A percentile compares a stretch with the other conserved stretches of the same genome.
Evolutionary conservation across 2,797 vertebrate species (phyloP).

Genomic region (Danio jaintianensis): DNA sequence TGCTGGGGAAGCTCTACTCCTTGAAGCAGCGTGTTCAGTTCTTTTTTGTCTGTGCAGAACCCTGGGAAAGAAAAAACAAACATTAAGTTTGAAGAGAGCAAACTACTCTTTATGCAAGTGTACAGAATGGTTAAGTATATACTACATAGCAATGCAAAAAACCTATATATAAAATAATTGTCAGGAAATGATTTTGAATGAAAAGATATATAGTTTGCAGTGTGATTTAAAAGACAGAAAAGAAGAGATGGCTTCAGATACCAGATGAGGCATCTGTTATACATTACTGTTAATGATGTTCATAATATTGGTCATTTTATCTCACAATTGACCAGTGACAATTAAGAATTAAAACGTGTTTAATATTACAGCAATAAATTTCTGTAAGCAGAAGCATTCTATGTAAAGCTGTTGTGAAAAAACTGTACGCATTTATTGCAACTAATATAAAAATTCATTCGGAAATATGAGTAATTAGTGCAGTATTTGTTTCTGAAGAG

Average conservation of each 20-base stretch:
- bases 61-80: conserved; percentile 17
- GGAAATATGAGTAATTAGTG: not conserved
- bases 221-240: too few species aligned
- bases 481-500: not conserved
- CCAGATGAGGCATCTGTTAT: too few species aligned
- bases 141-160: too few species aligned
- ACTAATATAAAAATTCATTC: not conserved
- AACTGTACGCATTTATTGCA: not conserved
- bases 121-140: too few species aligned
- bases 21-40: conserved; percentile 39
- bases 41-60: conserved; percentile 40
- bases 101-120: not conserved
- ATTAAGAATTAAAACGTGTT: not conserved
- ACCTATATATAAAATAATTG: too few species aligned
- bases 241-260: too few species aligned
- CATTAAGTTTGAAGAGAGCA: not conserved
- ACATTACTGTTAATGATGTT: too few species aligned
- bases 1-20: conserved; percentile 41
- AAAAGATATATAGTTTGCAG: too few species aligned
- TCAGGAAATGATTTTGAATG: too few species aligned
- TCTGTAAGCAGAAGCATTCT: not conserved
- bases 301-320: too few species aligned
- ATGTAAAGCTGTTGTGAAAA: not conserved
- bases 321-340: not conserved
- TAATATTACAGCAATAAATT: not conserved